Evolutionary conservation across 2,113 vertebrate species (phyloP).

Genomic region (Tor tambroides): DNA sequence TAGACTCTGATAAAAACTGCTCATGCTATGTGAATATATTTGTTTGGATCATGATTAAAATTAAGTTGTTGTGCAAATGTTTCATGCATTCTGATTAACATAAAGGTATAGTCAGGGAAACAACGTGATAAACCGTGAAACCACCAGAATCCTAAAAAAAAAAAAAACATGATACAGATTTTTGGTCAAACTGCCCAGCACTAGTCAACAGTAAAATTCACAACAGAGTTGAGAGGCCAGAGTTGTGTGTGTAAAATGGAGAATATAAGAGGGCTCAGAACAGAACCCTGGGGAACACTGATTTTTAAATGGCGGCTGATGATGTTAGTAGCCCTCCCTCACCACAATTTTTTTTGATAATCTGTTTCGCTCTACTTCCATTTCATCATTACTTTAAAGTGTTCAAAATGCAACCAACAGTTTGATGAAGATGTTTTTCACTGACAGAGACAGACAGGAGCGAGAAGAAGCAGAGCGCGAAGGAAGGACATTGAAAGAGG

Average conservation of each 20-base stretch:
- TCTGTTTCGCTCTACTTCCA: neutral
- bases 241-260: neutral
- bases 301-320: neutral
- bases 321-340: neutral
- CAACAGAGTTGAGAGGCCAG: neutral
- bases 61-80: too few relatives aligned
- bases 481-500: slow-evolving; percentile 72
- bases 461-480: slow-evolving; percentile 78
- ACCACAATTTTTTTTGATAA: neutral
- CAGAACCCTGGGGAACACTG: neutral
- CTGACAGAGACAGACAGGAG: slow-evolving; percentile 78
- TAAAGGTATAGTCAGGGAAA: too few relatives aligned
- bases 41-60: neutral
- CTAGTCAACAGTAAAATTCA: neutral
- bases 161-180: too few relatives aligned
- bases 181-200: too few relatives aligned
- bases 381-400: neutral
- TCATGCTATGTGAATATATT: neutral
- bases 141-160: too few relatives aligned
- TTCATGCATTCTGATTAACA: too few relatives aligned
- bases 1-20: neutral
- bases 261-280: neutral
- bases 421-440: neutral
- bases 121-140: too few relatives aligned
- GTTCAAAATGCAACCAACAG: neutral